Percentiles rank a stretch among this genome's conserved stretches.
phyloP scores from a whole-genome alignment of 1,140 invertebrate genomes.

The Zaprionus lachaisei region DNA sequence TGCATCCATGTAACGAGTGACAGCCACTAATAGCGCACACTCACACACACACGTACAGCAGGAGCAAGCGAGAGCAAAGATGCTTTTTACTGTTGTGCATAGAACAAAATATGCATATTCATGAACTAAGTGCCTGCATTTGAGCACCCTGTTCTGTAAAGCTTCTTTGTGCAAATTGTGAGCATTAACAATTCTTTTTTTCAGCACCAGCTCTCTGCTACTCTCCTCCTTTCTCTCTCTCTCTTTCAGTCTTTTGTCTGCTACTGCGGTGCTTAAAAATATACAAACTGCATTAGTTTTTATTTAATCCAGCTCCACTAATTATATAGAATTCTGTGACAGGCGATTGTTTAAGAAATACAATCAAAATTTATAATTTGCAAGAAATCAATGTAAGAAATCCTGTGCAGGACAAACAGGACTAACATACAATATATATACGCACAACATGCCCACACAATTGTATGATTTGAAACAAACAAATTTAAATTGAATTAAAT shows the following conservation, averaged over 20 bases:
- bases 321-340: not conserved
- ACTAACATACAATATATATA: not conserved
- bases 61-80: not conserved
- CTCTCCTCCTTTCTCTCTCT: not conserved
- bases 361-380: not conserved
- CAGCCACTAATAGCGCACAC: constrained; percentile 59
- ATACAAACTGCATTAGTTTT: not conserved
- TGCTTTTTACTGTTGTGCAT: constrained; percentile 24
- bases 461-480: too few species aligned
- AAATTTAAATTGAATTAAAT: not conserved
- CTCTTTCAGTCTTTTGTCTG: constrained; percentile 2
- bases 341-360: not conserved
- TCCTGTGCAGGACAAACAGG: too few species aligned
- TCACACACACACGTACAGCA: constrained; percentile 11
- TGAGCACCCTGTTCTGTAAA: constrained; percentile 45
- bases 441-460: not conserved
- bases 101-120: constrained; percentile 64
- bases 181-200: constrained; percentile 50
- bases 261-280: constrained; percentile 14
- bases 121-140: constrained; percentile 62
- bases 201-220: not conserved
- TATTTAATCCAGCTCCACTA: not conserved
- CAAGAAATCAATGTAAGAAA: not conserved
- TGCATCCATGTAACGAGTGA: constrained; percentile 50
- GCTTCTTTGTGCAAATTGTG: constrained; percentile 63